Evolutionary conservation across 92 coral and sea anemone genomes (phyloP).

Genomic region (Micromussa lordhowensis): DNA sequence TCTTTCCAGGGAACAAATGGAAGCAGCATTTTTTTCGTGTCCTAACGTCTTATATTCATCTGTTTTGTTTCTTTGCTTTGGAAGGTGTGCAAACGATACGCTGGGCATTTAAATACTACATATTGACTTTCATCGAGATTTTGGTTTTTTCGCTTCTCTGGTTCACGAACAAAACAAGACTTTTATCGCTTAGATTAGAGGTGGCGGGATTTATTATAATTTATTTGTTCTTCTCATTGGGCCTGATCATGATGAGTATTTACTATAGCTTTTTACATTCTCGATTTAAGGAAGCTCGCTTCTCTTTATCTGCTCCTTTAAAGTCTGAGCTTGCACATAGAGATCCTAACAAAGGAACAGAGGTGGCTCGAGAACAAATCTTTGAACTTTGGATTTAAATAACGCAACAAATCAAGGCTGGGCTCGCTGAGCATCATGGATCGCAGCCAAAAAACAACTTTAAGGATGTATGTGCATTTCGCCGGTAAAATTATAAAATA

Average conservation of each 20-base stretch:
- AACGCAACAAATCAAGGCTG: not conserved
- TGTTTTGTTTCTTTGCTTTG: conserved; percentile 78
- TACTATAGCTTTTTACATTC: conserved; percentile 83
- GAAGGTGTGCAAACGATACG: conserved; percentile 71
- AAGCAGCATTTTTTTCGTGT: conserved; percentile 78
- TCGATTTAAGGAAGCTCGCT: conserved; percentile 75
- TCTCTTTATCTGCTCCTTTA: conserved; percentile 23
- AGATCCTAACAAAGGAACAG: not conserved
- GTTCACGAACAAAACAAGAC: conserved; percentile 69
- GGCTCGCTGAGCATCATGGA: too few relatives aligned
- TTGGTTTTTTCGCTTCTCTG: conserved; percentile 72
- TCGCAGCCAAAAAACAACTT: too few relatives aligned
- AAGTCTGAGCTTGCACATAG: conserved; percentile 38
- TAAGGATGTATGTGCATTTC: too few relatives aligned
- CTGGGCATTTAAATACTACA: conserved; percentile 78
- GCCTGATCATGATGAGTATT: conserved; percentile 70
- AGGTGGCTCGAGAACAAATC: not conserved
- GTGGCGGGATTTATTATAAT: conserved; percentile 74
- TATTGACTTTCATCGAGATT: conserved; percentile 66
- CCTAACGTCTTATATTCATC: conserved; percentile 77
- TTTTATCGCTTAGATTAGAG: conserved; percentile 66
- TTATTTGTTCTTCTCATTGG: conserved; percentile 54
- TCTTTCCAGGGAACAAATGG: conserved; percentile 69
- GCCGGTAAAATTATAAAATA: too few relatives aligned
- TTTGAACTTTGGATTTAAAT: conserved; percentile 39